Base-by-base conservation (phyloP, 2,888 invertebrate genomes). In the Ryuthela nishihirai region DNA sequence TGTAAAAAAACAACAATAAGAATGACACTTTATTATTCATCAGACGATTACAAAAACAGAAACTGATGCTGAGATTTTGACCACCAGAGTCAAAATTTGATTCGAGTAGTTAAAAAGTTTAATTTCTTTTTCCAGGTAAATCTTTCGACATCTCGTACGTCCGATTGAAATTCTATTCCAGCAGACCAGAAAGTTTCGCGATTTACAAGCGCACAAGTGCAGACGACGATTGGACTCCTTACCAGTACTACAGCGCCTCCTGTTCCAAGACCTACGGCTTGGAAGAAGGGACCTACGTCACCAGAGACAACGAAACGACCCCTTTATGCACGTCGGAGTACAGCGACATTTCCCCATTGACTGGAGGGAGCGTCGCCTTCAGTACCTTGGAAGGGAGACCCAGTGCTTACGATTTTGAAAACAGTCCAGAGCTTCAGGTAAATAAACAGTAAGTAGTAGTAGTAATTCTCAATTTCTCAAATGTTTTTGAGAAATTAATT, bases 61-160 rank as follows among this genome's bases (percentile, higher is more conserved):
- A n/a, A n/a, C n/a, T n/a, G n/a, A n/a, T n/a, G n/a, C n/a, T n/a
- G n/a, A n/a, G 15, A 25, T n/a, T 7, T 17, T n/a, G 26, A 26
- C 47, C 24, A 20, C 40, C 15, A 3, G 9, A 3, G 26, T 46
- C n/a, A n/a, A n/a, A n/a, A n/a, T n/a, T n/a, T n/a, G n/a, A n/a
- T n/a, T n/a, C n/a, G n/a, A n/a, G n/a, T n/a, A n/a, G n/a, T n/a
- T n/a, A n/a, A n/a, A n/a, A n/a, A n/a, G 21, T 24, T 32, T 43
- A 62, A 52, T 62, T 43, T 66, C 68, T 65, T 63, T 56, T 77
- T 79, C 15, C 77, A 95, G 97, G 87, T 29, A 99, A 98, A 77
- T 84, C 94, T 0, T 98, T 90, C 75, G 97, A 99, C 72, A 93
- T 99, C 63, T 98, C 97, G 0, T 99, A 98, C 75, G 87, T 99